phyloP scores from a whole-genome alignment of 1,140 invertebrate genomes.

The Brachionus manjavacas region DNA sequence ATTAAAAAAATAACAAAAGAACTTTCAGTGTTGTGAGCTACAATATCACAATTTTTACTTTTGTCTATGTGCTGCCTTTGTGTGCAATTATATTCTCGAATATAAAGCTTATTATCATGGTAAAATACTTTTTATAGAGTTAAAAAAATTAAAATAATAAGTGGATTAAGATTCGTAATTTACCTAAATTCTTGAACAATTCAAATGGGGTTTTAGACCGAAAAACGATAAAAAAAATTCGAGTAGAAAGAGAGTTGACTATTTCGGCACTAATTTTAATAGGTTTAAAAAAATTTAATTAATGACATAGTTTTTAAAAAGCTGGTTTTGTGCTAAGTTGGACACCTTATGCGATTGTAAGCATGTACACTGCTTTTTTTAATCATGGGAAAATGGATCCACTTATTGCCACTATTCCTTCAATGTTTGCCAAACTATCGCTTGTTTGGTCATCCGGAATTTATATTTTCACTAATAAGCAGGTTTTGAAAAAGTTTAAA shows the following conservation, averaged over 20 bases:
- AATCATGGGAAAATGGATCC: not conserved
- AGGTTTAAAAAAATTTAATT: too few species aligned
- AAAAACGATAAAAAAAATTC: not conserved
- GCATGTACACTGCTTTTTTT: slow-evolving; percentile 26
- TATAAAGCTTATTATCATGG: slow-evolving; percentile 15
- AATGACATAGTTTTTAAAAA: too few species aligned
- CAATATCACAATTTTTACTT: slow-evolving; percentile 34
- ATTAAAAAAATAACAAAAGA: not conserved
- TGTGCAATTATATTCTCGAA: not conserved
- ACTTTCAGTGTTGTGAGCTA: slow-evolving; percentile 23
- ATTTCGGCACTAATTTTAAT: slow-evolving; percentile 2
- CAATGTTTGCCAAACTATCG: slow-evolving; percentile 27
- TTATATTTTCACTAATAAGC: slow-evolving; percentile 28
- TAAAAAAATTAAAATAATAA: too few species aligned
- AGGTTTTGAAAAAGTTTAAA: not conserved
- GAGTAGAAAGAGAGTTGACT: not conserved
- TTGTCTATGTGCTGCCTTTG: slow-evolving; percentile 30
- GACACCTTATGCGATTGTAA: slow-evolving; percentile 38
- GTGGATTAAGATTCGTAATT: not conserved
- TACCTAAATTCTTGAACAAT: not conserved
- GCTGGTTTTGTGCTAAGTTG: slow-evolving; percentile 1
- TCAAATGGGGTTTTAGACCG: not conserved
- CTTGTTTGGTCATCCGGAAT: slow-evolving; percentile 28
- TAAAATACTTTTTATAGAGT: not conserved
- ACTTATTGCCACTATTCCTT: not conserved